Percentiles rank a stretch among this genome's conserved stretches.
Conservation (phyloP, 2,888 invertebrate genomes). For the Caenorhabditis japonica region DNA sequence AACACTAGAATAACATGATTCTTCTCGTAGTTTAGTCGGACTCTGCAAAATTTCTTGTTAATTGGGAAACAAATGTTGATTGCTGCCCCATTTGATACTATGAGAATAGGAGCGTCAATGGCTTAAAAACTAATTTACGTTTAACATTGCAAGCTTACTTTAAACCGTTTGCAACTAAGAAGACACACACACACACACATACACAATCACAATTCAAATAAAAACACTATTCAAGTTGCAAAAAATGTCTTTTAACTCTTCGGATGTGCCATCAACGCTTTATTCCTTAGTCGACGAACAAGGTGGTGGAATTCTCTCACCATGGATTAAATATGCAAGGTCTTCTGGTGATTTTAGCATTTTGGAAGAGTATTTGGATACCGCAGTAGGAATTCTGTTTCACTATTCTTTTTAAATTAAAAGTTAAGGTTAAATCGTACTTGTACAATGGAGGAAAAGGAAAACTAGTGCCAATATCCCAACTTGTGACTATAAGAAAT, state of each 20-base stretch:
- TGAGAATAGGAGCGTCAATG: too few species aligned
- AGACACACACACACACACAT: too few species aligned
- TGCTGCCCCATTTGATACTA: too few species aligned
- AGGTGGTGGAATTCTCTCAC: constrained; percentile 67
- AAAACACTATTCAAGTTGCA: too few species aligned
- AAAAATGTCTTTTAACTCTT: constrained; percentile 67
- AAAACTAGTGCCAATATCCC: constrained; percentile 89
- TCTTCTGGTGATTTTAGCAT: constrained; percentile 68
- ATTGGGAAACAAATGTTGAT: too few species aligned
- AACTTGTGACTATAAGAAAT: constrained; percentile 85
- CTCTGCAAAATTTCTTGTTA: too few species aligned
- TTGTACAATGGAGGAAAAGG: constrained; percentile 93
- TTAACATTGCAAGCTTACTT: too few species aligned
- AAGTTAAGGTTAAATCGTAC: constrained; percentile 85
- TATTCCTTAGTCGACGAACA: constrained; percentile 71
- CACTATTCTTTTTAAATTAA: not conserved
- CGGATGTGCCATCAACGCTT: constrained; percentile 60
- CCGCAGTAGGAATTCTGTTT: constrained; percentile 80
- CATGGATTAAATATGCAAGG: constrained; percentile 69
- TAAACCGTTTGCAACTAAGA: too few species aligned
- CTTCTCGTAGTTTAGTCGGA: too few species aligned
- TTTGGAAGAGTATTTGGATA: constrained; percentile 68
- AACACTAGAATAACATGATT: too few species aligned
- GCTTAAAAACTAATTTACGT: too few species aligned
- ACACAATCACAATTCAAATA: too few species aligned